Evolutionary conservation across 1,140 invertebrate species (phyloP), one percentile per base, ranked within the genome.

Genomic region (Zophobas morio): DNA sequence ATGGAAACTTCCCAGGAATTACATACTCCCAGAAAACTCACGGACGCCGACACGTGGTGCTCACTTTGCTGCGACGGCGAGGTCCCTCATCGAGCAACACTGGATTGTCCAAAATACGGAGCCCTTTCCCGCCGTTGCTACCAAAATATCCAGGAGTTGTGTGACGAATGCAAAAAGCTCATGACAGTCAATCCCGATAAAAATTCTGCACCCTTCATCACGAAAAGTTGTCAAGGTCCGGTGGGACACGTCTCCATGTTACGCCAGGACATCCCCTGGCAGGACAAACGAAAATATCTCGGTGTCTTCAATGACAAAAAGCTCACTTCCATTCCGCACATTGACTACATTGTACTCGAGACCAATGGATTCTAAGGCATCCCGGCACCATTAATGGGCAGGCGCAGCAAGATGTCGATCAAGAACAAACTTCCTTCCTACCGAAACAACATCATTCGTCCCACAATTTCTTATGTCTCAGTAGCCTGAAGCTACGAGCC

Each of bases 141-240:
- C 20, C 20, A 20, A 20, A 20, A 20, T 20, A 20, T 20, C 20
- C 20, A 20, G 20, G 20, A 20, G 20, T 20, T 20, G 20, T 20
- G 20, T 20, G 20, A 20, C 20, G 20, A 20, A 20, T 20, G 20
- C 20, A 20, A 20, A 20, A 20, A 20, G 72, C 33, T 60, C 8
- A 57, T 74, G 5, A 42, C 40, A 6, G 34, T 74, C 32, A 74
- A 74, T 5, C 37, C 39, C 2, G 39, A 54, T 0, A 74, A 74
- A 34, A 56, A 39, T 6, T 6, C 36, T 8, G 56, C 40, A 0
- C 36, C 42, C 2, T 6, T 56, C n/a, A 42, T 74, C 33, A 20
- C 47, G 5, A 34, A n/a, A 36, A 33, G 34, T 4, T 5, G 56
- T 36, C 5, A 0, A 2, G 49, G 20, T 8, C 1, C 6, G 8